phyloP scores from a whole-genome alignment of 2,113 vertebrate species.

The Sphyrna mokarran region DNA sequence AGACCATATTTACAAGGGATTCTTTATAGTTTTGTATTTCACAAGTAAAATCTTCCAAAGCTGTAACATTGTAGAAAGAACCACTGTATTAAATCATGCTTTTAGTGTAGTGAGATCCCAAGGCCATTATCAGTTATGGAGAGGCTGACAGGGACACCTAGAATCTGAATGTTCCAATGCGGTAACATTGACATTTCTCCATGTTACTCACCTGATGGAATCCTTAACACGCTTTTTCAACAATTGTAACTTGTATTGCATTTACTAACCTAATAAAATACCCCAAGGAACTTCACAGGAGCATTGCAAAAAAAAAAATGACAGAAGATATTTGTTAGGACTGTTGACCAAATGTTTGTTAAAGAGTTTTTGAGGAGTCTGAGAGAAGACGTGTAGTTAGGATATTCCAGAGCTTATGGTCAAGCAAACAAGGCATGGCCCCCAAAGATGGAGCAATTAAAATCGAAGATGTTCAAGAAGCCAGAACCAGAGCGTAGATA shows the following conservation, averaged over 20 bases:
- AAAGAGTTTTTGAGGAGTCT: no score
- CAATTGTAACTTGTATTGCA: not conserved
- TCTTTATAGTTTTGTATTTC: not conserved
- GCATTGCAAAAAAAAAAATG: no score
- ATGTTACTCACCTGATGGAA: not conserved
- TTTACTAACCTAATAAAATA: no score
- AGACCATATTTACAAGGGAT: not conserved
- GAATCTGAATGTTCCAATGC: not conserved
- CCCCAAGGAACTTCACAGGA: no score
- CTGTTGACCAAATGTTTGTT: no score
- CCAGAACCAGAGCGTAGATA: no score
- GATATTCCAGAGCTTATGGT: no score
- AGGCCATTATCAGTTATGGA: not conserved
- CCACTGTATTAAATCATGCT: not conserved
- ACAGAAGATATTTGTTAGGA: no score
- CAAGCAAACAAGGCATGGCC: no score
- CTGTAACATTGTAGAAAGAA: not conserved
- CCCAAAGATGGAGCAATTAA: no score
- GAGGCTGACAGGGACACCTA: not conserved
- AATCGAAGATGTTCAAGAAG: no score
- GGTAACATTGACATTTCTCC: not conserved
- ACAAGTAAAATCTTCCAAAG: not conserved
- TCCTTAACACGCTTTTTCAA: not conserved
- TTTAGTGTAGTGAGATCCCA: not conserved
- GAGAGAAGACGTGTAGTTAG: no score